Evolutionary conservation across 2,888 invertebrate genomes (phyloP), one percentile per base, ranked within the genome.

Genomic region (Pogonocherus hispidulus): DNA sequence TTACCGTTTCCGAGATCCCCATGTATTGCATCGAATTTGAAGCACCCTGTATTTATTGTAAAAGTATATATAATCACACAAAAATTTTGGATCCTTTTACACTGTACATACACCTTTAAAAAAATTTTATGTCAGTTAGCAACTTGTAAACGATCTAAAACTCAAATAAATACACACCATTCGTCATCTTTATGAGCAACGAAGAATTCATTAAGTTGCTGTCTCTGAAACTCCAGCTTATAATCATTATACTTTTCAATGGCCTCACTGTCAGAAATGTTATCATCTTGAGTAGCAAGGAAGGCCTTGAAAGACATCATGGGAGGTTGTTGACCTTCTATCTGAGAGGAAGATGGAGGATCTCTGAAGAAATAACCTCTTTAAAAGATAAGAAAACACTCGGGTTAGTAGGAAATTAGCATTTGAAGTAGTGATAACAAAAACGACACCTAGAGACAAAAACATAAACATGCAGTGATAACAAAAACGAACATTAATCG

Each of bases 141-240:
- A n/a, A n/a, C n/a, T n/a, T n/a, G n/a, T n/a, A n/a, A n/a, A 41
- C 2, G 9, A 55, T 22, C 16, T 18, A 27, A 16, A 22, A 46
- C 14, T n/a, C 8, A 49, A 62, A n/a, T 22, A 11, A 41, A 54
- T 52, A 87, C 94, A 89, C 90, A 99, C 99, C 99, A 99, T 92
- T 99, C 99, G 87, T 99, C 99, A 82, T 99, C 99, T 87, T 99
- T 99, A 88, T 99, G 99, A 51, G 95, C 94, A 80, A 98, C 94
- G 87, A 99, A 99, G 88, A 99, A 99, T 85, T 99, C 98, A 87
- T 97, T 97, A 64, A 99, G 90, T 85, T 99, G 99, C 84, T 97
- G 97, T 62, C 96, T 90, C 80, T 95, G 94, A 86, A 98, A 99
- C 81, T 99, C 99, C 81, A 96, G 88, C 87, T 99, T 99, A 87